Conservation (phyloP, 2,888 invertebrate species). For the Napeogenes inachia region DNA sequence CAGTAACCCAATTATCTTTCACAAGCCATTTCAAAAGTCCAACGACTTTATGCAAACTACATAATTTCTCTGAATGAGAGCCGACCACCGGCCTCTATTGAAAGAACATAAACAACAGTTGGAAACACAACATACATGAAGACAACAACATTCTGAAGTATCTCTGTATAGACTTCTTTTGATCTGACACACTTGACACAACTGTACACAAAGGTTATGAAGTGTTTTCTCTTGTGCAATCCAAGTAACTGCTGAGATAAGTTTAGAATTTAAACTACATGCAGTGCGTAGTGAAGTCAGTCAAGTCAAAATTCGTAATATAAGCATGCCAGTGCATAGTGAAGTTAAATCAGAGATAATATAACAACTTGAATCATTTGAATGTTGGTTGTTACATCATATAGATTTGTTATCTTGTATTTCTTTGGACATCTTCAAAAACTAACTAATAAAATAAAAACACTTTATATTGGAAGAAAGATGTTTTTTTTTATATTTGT, state of each 20-base stretch:
- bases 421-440: too few species aligned
- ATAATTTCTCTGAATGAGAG: constrained; percentile 22
- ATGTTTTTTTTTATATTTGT: too few species aligned
- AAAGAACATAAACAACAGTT: constrained; percentile 28
- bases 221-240: constrained; percentile 23
- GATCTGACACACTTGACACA: constrained; percentile 30
- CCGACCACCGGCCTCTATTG: constrained; percentile 12
- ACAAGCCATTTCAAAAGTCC: constrained; percentile 1
- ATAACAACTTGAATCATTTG: too few species aligned
- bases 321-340: too few species aligned
- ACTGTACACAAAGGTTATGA: constrained; percentile 19
- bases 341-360: too few species aligned
- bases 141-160: constrained; percentile 13
- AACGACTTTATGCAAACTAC: constrained; percentile 12
- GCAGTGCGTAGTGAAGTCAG: background rate
- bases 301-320: too few species aligned
- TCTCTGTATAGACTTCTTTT: constrained; percentile 27
- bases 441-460: too few species aligned
- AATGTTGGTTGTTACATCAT: too few species aligned
- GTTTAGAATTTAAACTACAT: constrained; percentile 16
- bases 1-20: constrained; percentile 3
- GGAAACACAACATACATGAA: constrained; percentile 14
- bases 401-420: too few species aligned
- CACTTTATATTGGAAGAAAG: too few species aligned
- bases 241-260: constrained; percentile 19